Evolutionary conservation across 2,113 vertebrate species (phyloP).

Genomic region (Lepus timidus): DNA sequence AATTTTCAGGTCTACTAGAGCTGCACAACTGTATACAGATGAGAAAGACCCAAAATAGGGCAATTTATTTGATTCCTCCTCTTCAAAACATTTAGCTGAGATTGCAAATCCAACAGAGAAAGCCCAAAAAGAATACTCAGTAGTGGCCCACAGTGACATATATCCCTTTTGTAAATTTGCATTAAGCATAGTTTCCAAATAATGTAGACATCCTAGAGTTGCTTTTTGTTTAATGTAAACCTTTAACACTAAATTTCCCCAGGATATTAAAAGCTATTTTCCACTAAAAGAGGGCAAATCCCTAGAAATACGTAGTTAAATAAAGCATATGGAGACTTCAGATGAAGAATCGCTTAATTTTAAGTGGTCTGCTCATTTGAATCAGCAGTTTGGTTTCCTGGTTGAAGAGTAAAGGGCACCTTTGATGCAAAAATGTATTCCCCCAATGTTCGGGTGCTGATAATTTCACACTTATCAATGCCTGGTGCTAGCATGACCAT

Average conservation of each 20-base stretch:
- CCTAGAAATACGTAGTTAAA: slow-evolving; percentile 76
- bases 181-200: slow-evolving; percentile 83
- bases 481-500: slow-evolving; percentile 71
- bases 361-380: slow-evolving; percentile 71
- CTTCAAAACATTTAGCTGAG: slow-evolving; percentile 91
- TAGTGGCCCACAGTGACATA: slow-evolving; percentile 85
- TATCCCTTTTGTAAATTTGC: slow-evolving; percentile 82
- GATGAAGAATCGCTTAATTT: slow-evolving; percentile 62
- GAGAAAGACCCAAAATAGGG: slow-evolving; percentile 89
- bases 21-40: slow-evolving; percentile 90
- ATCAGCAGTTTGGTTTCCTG: slow-evolving; percentile 71
- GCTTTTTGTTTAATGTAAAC: slow-evolving; percentile 85
- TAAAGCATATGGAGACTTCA: slow-evolving; percentile 60
- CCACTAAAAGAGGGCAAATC: slow-evolving; percentile 67
- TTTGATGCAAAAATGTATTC: slow-evolving; percentile 76
- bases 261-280: slow-evolving; percentile 80
- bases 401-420: slow-evolving; percentile 64
- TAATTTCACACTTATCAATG: slow-evolving; percentile 80
- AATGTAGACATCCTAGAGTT: slow-evolving; percentile 76
- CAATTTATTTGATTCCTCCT: slow-evolving; percentile 91
- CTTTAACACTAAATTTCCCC: slow-evolving; percentile 81
- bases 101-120: slow-evolving; percentile 89
- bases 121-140: slow-evolving; percentile 86
- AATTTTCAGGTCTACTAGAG: slow-evolving; percentile 92
- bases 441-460: slow-evolving; percentile 59